Evolutionary conservation across 2,888 invertebrate species (phyloP).

Genomic region (Drosophila subsilvestris): DNA sequence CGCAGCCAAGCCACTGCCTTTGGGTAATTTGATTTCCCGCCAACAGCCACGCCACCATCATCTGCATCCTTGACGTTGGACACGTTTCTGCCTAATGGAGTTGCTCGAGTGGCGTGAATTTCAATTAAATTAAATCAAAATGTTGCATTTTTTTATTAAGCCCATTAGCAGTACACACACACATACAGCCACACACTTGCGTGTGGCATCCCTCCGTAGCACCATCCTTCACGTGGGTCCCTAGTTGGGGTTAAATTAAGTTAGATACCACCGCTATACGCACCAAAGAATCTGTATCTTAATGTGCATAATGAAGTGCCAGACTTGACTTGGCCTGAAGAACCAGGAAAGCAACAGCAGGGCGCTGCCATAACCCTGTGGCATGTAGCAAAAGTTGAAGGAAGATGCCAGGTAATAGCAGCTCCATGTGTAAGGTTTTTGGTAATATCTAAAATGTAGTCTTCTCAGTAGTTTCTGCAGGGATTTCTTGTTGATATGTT

Average conservation of each 20-base stretch:
- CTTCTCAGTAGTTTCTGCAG: no score
- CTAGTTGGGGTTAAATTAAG: slow-evolving; percentile 72
- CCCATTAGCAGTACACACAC: slow-evolving; percentile 61
- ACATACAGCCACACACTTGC: not conserved
- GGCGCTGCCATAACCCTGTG: no score
- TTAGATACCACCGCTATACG: slow-evolving; percentile 50
- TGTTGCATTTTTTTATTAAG: slow-evolving; percentile 80
- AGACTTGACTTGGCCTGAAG: slow-evolving; percentile 45
- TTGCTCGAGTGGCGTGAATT: slow-evolving; percentile 83
- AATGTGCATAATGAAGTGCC: slow-evolving; percentile 74
- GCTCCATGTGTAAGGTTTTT: no score
- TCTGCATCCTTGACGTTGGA: slow-evolving; percentile 65
- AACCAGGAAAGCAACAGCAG: not conserved
- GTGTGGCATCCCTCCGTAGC: slow-evolving; percentile 39
- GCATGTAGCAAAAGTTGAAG: not conserved
- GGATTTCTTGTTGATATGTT: no score
- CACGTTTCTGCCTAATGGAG: slow-evolving; percentile 83
- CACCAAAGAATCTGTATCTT: slow-evolving; percentile 53
- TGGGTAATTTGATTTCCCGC: slow-evolving; percentile 78
- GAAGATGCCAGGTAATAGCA: no score
- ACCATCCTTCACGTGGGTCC: not conserved
- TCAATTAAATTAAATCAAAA: slow-evolving; percentile 82
- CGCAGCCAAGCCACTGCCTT: slow-evolving; percentile 9
- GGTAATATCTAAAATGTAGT: no score
- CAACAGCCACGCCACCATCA: slow-evolving; percentile 19